Evolutionary conservation across 2,888 invertebrate genomes (phyloP).

Genomic region (Cepaea hortensis): DNA sequence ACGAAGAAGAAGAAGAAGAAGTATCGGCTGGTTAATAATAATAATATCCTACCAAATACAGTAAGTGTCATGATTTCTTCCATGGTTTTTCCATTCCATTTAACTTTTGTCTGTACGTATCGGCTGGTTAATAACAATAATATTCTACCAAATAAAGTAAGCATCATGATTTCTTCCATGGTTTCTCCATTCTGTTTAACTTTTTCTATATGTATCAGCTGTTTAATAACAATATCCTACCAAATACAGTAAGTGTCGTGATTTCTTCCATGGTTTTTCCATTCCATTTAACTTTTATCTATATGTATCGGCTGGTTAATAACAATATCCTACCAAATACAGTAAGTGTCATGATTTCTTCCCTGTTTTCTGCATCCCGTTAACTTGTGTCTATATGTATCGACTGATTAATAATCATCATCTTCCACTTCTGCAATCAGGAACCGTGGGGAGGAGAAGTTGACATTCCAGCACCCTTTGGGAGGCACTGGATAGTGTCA

Average conservation of each 20-base stretch:
- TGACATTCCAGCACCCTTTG: too few relatives aligned
- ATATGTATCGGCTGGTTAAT: too few relatives aligned
- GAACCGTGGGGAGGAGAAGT: too few relatives aligned
- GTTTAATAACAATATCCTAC: too few relatives aligned
- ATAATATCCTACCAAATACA: slow-evolving; percentile 65
- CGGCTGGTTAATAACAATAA: too few relatives aligned
- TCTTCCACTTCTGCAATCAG: too few relatives aligned
- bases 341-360: slow-evolving; percentile 56
- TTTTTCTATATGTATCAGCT: not conserved
- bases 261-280: not conserved
- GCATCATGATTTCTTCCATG: slow-evolving; percentile 34
- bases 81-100: not conserved
- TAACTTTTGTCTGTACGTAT: not conserved
- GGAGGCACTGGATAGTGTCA: too few relatives aligned
- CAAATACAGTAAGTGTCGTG: slow-evolving; percentile 63
- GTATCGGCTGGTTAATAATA: slow-evolving; percentile 68
- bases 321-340: slow-evolving; percentile 64
- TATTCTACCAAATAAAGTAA: slow-evolving; percentile 67
- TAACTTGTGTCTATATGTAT: not conserved
- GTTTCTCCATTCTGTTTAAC: not conserved
- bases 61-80: slow-evolving; percentile 56
- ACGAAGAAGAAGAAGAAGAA: too few relatives aligned
- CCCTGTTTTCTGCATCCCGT: not conserved
- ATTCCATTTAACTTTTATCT: not conserved
- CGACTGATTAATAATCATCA: too few relatives aligned